Conservation (phyloP, 2,888 invertebrate genomes). For the Arge pagana region DNA sequence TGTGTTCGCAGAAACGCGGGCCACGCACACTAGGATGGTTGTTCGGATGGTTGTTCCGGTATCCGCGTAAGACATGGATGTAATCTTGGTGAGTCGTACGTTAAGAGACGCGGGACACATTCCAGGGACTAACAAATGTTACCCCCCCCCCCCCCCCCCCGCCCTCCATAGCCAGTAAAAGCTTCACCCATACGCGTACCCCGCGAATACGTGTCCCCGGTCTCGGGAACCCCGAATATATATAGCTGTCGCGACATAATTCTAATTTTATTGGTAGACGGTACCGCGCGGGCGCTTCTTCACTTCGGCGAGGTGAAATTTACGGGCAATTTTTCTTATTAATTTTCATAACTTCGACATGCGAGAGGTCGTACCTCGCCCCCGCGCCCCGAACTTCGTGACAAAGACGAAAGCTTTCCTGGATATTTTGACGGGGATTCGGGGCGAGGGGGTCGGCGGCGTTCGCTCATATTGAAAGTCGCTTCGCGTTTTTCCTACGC, state of each 20-base stretch:
- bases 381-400: constrained; percentile 30
- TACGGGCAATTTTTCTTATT: constrained; percentile 58
- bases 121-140: constrained; percentile 54
- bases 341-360: constrained; percentile 58
- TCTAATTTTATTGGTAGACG: constrained; percentile 56
- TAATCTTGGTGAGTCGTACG: constrained; percentile 56
- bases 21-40: constrained; percentile 6
- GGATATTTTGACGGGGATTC: no score
- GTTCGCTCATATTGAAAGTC: constrained; percentile 17
- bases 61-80: constrained; percentile 48
- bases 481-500: constrained; percentile 32
- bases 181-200: no score
- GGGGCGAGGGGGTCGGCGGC: no score
- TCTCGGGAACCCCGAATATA: no score
- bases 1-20: no score
- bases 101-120: constrained; percentile 51
- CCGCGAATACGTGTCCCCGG: no score
- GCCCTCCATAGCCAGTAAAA: neutral
- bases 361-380: no score
- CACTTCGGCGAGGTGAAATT: constrained; percentile 45
- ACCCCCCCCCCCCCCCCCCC: constrained; percentile 20
- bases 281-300: constrained; percentile 37
- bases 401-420: no score
- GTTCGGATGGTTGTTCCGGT: no score
- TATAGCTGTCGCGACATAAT: constrained; percentile 45